Base-by-base conservation (phyloP, 2,888 invertebrate genomes). In the Monochamus alternatus region DNA sequence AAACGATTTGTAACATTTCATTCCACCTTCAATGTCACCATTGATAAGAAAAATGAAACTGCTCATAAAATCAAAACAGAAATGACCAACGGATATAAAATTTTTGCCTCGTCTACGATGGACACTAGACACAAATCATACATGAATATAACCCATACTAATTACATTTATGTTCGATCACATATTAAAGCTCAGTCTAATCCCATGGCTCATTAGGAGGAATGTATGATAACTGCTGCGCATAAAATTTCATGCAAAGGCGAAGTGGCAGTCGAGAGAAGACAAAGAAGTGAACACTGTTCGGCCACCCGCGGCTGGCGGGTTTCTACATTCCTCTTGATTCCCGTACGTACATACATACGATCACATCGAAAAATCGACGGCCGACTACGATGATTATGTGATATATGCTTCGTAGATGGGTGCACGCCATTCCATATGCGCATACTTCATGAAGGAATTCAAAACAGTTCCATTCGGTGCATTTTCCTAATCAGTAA, bases 281-380 rank as follows among this genome's bases (percentile, higher is more conserved):
- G 68, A 62, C 75, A 67, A 47, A 63, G 73, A 76, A 71, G 75
- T 75, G 73, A 58, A 60, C 59, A 75, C 65, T 66, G 63, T 55
- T 69, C 69, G 80, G 75, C 82, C 82, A 84, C 85, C 85, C 81
- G 83, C 79, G 82, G 83, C 76, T 75, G 74, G 75, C 75, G 76
- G 71, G 80, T 82, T 83, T 80, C 80, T 78, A 79, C 84, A 85
- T 85, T 85, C 83, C 84, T 83, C 80, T 78, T 75, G 80, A 82
- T 83, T 83, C 83, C 82, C 81, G 79, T 82, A 81, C 83, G 82
- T 76, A 80, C 82, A 80, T 82, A 80, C 83, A 82, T 76, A 80
- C 80, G 81, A 84, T 83, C 81, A 78, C 77, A 80, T 83, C 80
- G 81, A 80, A 82, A 82, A 82, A 66, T 66, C 66, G 51, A 66